Evolutionary conservation across 1,140 invertebrate species (phyloP).

Genomic region (Elysia chlorotica): DNA sequence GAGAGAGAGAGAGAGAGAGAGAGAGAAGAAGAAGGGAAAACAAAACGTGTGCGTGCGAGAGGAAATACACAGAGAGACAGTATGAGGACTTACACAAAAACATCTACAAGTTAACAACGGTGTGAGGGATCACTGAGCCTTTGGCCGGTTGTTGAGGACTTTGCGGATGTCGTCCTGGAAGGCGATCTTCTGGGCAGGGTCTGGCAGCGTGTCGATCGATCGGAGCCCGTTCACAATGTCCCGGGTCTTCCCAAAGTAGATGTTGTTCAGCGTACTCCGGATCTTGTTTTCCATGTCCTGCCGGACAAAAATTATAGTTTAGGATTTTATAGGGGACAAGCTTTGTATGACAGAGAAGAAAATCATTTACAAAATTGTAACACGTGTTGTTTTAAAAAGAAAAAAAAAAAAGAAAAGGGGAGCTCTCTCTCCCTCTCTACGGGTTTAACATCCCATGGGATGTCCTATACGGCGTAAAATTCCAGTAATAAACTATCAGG

Average conservation of each 20-base stretch:
- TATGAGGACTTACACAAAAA: too few species aligned
- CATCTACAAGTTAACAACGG: too few species aligned
- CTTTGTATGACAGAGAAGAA: not conserved
- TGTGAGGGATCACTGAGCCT: slow-evolving; percentile 26
- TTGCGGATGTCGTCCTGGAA: slow-evolving; percentile 79
- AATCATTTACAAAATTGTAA: not conserved
- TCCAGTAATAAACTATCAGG: too few species aligned
- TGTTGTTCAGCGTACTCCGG: slow-evolving; percentile 95
- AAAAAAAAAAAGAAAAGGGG: not conserved
- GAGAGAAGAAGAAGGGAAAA: too few species aligned
- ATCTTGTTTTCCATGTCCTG: slow-evolving; percentile 99
- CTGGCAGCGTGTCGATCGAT: slow-evolving; percentile 82
- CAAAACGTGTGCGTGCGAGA: too few species aligned
- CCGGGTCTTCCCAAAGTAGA: slow-evolving; percentile 99
- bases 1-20: too few species aligned
- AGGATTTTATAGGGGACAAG: not conserved
- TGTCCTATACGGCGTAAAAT: too few species aligned
- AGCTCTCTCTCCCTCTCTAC: too few species aligned
- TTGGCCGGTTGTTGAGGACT: slow-evolving; percentile 20
- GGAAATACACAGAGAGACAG: too few species aligned
- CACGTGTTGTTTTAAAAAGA: not conserved
- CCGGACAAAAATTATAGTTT: not conserved
- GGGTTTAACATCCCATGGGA: too few species aligned
- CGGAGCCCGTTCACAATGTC: slow-evolving; percentile 98
- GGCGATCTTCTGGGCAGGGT: slow-evolving; percentile 80